phyloP scores from a whole-genome alignment of 2,888 invertebrate genomes.

The Pandemis corylana region DNA sequence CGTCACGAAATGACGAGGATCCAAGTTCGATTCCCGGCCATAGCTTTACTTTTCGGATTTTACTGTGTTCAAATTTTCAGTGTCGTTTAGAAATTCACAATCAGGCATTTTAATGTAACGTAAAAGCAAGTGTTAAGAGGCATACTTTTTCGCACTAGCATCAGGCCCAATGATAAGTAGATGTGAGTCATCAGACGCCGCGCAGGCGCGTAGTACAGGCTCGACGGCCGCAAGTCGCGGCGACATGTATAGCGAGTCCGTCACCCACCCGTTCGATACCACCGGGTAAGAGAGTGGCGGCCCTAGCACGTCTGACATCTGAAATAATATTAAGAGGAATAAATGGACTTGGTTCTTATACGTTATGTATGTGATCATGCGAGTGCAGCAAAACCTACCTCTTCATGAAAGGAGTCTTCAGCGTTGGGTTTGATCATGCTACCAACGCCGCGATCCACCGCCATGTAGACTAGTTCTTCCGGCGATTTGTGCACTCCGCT shows the following conservation, averaged over 20 bases:
- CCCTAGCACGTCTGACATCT: constrained; percentile 59
- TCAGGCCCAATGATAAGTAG: constrained; percentile 66
- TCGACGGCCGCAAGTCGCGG: constrained; percentile 59
- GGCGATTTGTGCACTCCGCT: constrained; percentile 53
- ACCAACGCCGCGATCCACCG: constrained; percentile 64
- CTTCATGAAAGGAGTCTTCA: constrained; percentile 64
- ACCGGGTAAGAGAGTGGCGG: constrained; percentile 46
- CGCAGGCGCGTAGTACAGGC: constrained; percentile 60
- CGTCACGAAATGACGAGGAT: too few species aligned
- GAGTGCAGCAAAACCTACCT: constrained; percentile 54
- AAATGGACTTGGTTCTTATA: too few species aligned
- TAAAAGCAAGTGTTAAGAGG: too few species aligned
- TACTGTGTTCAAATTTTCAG: too few species aligned
- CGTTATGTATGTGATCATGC: too few species aligned
- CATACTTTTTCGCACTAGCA: constrained; percentile 71
- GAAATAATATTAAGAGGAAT: constrained; percentile 1
- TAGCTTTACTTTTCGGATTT: too few species aligned
- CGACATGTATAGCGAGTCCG: constrained; percentile 61
- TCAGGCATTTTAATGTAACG: too few species aligned
- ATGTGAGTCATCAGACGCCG: constrained; percentile 54
- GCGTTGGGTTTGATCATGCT: constrained; percentile 67
- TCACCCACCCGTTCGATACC: constrained; percentile 53
- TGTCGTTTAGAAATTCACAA: too few species aligned
- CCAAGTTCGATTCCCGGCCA: too few species aligned
- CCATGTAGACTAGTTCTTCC: constrained; percentile 69